Base-by-base conservation (phyloP, 1,140 invertebrate species). In the Lepidurus couesii region DNA sequence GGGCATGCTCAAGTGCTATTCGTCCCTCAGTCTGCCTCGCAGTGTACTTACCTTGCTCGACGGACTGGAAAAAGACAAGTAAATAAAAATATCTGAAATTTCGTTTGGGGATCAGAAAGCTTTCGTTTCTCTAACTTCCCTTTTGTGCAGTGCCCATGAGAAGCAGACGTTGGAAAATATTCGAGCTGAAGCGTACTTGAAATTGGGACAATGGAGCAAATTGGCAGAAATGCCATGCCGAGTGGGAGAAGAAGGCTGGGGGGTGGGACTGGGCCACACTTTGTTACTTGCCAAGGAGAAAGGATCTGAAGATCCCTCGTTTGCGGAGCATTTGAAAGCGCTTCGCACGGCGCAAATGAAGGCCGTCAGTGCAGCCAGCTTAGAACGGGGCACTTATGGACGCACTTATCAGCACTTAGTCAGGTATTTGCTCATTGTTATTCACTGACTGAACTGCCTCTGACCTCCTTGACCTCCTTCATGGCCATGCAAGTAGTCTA, bases 181-280 rank as follows among this genome's bases (percentile, higher is more conserved):
- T 79, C 84, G 86, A 79, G 90, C 93, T 1, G 96, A 98, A 84
- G 90, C 95, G 1, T 88, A 95, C 34, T 98, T 95, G 95, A 90
- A 93, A 81, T 86, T 98, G 7, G 91, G 92, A 6, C 89, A 91
- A 80, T 97, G 94, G 85, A 91, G 92, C 44, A 89, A 91, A 79
- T 83, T 96, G 1, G 90, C 93, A n/a, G 85, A 89, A 43, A 81
- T 90, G 9, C 83, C 89, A 8, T 47, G 42, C 73, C 43, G 82
- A 26, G 85, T 83, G 82, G n/a, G 24, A 11, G 24, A 42, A 16
- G 75, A 53, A 45, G 76, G 76, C 0, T 89, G 91, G 91, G 84
- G 90, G 81, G 86, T 91, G 79, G 86, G 90, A 81, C 83, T 90
- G 79, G 89, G 90, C 53, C 83, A 89, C 83, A 85, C 89, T 11